These are phyloP conservation scores for Saccostrea cuccullata DNA, from an alignment of 1,140 invertebrate species.

Conservation along the genomic window DNA sequence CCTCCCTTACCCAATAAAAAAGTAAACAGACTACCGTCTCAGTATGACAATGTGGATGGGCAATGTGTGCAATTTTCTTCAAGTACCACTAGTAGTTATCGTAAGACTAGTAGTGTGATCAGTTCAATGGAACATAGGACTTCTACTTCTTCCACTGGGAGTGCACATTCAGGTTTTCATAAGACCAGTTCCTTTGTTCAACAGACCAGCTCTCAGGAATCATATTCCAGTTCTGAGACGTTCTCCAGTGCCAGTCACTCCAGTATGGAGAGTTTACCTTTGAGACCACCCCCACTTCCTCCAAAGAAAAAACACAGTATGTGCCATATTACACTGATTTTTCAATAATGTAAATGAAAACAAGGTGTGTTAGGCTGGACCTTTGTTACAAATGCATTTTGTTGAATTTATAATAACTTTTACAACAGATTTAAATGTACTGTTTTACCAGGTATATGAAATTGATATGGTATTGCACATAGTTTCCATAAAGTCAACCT, in stretches of 20 bases:
- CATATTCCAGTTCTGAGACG: slow-evolving; percentile 73
- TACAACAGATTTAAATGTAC: too few species aligned
- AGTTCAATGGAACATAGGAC: slow-evolving; percentile 60
- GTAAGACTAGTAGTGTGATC: slow-evolving; percentile 75
- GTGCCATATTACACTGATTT: slow-evolving; percentile 69
- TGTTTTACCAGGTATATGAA: too few species aligned
- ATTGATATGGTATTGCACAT: too few species aligned
- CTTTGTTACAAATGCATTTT: too few species aligned
- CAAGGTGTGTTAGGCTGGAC: too few species aligned
- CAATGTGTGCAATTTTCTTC: slow-evolving; percentile 43
- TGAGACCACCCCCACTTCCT: slow-evolving; percentile 91
- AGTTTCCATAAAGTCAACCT: too few species aligned
- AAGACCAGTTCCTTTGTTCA: slow-evolving; percentile 61
- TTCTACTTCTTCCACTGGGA: slow-evolving; percentile 65
- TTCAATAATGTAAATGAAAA: neutral
- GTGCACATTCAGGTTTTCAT: slow-evolving; percentile 67
- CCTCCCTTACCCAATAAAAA: slow-evolving; percentile 89
- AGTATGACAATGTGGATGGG: slow-evolving; percentile 84
- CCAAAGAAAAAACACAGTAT: slow-evolving; percentile 92
- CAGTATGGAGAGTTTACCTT: slow-evolving; percentile 73
- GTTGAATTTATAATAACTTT: too few species aligned
- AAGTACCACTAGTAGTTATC: slow-evolving; percentile 38
- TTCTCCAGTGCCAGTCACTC: slow-evolving; percentile 74
- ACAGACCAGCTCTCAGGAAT: slow-evolving; percentile 71
- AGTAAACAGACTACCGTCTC: slow-evolving; percentile 83